Conservation (phyloP, 2,113 vertebrate genomes). For the Chrysochloris asiatica region DNA sequence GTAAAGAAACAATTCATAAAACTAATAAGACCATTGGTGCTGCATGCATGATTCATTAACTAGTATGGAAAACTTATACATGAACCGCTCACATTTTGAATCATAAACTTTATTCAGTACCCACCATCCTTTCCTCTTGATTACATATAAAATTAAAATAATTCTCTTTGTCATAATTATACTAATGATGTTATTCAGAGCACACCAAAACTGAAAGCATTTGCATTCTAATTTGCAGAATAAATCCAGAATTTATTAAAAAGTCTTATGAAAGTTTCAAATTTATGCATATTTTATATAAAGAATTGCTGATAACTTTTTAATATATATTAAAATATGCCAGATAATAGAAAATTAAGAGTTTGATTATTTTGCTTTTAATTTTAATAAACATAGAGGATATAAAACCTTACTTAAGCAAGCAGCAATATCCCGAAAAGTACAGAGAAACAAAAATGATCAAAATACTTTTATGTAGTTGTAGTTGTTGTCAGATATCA, state of each 20-base stretch:
- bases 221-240: constrained; percentile 71
- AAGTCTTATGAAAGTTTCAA: neutral
- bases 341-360: neutral
- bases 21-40: neutral
- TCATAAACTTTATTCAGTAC: constrained; percentile 33
- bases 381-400: neutral
- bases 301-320: neutral
- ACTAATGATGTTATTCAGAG: constrained; percentile 69
- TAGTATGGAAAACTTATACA: neutral
- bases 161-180: constrained; percentile 62
- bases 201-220: constrained; percentile 70
- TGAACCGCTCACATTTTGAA: neutral
- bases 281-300: rapidly evolving
- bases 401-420: too few relatives aligned
- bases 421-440: too few relatives aligned
- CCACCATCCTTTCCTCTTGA: neutral
- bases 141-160: constrained; percentile 56
- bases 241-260: constrained; percentile 64
- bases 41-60: neutral
- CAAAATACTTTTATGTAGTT: too few relatives aligned
- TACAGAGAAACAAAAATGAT: too few relatives aligned
- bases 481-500: too few relatives aligned
- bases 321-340: neutral
- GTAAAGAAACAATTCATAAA: neutral
- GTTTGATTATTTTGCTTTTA: neutral